Conservation (phyloP, 2,888 invertebrate species). For the Mesochorus sp. region DNA sequence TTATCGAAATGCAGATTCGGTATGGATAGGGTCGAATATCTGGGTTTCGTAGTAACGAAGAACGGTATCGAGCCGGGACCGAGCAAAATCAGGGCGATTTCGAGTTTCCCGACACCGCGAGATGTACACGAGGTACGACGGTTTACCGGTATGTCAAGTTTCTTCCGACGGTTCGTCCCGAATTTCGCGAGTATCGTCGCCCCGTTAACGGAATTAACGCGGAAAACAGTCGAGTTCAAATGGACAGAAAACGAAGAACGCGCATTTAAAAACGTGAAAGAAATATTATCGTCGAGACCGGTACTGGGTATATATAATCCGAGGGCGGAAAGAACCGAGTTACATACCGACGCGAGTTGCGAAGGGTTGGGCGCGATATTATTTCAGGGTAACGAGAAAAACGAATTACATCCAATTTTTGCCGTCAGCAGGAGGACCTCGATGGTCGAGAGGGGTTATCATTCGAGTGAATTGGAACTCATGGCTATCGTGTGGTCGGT, state of each 20-base stretch:
- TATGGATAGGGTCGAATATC: conserved; percentile 16
- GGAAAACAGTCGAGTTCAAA: not conserved
- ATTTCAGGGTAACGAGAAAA: conserved; percentile 43
- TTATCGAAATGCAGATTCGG: conserved; percentile 36
- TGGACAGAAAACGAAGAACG: not conserved
- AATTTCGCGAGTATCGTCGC: conserved; percentile 54
- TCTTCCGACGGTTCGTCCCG: conserved; percentile 57
- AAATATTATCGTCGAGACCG: not conserved
- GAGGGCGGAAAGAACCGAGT: conserved; percentile 32
- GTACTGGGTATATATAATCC: conserved; percentile 26
- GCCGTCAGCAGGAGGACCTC: conserved; percentile 69
- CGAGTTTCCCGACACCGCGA: conserved; percentile 37
- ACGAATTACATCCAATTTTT: conserved; percentile 38
- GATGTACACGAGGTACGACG: conserved; percentile 57
- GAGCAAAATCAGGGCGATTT: conserved; percentile 26
- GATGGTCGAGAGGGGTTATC: conserved; percentile 58
- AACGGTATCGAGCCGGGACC: conserved; percentile 29
- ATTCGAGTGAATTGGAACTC: conserved; percentile 68
- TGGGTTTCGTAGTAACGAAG: conserved; percentile 25
- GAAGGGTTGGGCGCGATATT: conserved; percentile 60
- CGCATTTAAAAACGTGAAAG: conserved; percentile 25
- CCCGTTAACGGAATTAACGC: conserved; percentile 45
- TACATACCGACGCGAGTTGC: conserved; percentile 61
- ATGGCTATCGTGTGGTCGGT: conserved; percentile 67
- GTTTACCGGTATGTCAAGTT: conserved; percentile 58